A percentile compares a stretch with the other conserved stretches of the same genome.
phyloP scores from a whole-genome alignment of 2,888 invertebrate species.

The Caenorhabditis virilis region DNA sequence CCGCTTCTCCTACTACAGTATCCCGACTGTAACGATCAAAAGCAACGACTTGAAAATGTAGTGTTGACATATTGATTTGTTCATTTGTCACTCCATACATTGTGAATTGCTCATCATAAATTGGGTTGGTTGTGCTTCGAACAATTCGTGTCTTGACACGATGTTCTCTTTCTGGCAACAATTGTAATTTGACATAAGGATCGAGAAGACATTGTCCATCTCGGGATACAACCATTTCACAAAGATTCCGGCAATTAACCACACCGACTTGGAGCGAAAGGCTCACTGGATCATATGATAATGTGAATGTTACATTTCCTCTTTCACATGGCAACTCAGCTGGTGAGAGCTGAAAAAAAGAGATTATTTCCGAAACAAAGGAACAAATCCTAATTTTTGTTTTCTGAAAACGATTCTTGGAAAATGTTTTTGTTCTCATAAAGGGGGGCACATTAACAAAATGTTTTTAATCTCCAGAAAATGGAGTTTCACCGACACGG shows the following conservation, averaged over 20 bases:
- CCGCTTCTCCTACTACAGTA: conserved; percentile 95
- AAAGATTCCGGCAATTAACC: conserved; percentile 59
- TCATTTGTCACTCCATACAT: conserved; percentile 80
- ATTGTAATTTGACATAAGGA: conserved; percentile 95
- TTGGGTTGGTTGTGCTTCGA: conserved; percentile 91
- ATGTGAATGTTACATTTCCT: conserved; percentile 60
- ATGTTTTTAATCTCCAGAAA: too few relatives aligned
- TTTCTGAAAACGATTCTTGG: too few relatives aligned
- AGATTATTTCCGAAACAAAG: too few relatives aligned
- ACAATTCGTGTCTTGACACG: conserved; percentile 76
- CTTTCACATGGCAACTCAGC: conserved; percentile 56
- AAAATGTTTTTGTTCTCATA: too few relatives aligned
- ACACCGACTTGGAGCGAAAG: conserved; percentile 63
- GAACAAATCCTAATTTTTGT: background rate
- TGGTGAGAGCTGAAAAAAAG: conserved; percentile 49
- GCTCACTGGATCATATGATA: conserved; percentile 61
- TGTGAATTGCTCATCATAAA: conserved; percentile 98
- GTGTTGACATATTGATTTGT: conserved; percentile 77
- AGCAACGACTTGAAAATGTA: conserved; percentile 82
- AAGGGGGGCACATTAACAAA: too few relatives aligned
- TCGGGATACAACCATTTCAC: conserved; percentile 56
- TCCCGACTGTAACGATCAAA: conserved; percentile 97
- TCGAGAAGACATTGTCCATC: conserved; percentile 73
- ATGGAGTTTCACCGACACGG: too few relatives aligned
- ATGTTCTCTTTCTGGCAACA: conserved; percentile 76